Conservation (phyloP, 1,140 invertebrate species). For the Archivesica marissinica region DNA sequence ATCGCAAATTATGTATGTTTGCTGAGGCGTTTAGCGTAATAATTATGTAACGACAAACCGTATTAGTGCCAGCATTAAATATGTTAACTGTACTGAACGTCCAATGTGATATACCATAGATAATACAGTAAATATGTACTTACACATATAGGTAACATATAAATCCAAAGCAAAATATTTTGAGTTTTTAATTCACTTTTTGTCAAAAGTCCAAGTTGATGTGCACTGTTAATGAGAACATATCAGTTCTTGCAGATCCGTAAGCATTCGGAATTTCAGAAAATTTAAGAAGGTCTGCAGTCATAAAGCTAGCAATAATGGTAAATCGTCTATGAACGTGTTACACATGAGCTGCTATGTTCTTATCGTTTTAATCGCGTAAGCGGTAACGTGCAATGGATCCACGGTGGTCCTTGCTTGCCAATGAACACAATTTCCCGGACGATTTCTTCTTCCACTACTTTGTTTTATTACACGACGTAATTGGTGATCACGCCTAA, state of each 20-base stretch:
- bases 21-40: conserved; percentile 39
- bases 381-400: conserved; percentile 5
- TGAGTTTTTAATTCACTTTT: conserved; percentile 19
- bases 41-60: conserved; percentile 16
- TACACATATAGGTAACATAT: background rate
- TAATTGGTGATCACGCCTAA: conserved; percentile 61
- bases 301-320: conserved; percentile 44
- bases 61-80: background rate
- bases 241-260: too few relatives aligned
- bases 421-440: conserved; percentile 62
- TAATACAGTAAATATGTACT: background rate
- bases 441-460: conserved; percentile 64
- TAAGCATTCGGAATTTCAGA: background rate
- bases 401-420: conserved; percentile 39
- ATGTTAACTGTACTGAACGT: background rate
- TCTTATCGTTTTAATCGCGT: conserved; percentile 49
- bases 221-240: too few relatives aligned
- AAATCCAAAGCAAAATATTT: background rate
- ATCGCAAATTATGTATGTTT: conserved; percentile 37
- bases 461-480: conserved; percentile 64
- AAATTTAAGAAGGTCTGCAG: conserved; percentile 10
- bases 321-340: conserved; percentile 52
- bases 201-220: conserved; percentile 7
- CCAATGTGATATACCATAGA: background rate
- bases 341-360: conserved; percentile 56